Conservation (phyloP, 2,113 vertebrate genomes). For the Lepus timidus region DNA sequence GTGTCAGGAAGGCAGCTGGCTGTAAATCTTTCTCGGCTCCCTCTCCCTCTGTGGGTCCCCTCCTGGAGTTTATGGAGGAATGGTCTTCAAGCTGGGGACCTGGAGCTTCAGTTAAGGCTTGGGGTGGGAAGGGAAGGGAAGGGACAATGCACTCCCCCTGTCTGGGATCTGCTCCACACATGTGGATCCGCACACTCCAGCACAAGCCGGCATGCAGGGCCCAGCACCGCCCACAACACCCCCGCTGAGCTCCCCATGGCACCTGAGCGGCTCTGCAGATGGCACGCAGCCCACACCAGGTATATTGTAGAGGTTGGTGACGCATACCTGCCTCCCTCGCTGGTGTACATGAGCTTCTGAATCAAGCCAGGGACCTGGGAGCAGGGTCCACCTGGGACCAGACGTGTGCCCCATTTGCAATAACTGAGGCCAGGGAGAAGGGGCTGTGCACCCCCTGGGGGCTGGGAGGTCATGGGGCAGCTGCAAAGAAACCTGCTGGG, state of each 20-base stretch:
- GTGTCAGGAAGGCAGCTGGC: conserved; percentile 70
- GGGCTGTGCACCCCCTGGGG: neutral
- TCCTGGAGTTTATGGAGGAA: conserved; percentile 73
- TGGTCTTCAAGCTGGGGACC: conserved; percentile 71
- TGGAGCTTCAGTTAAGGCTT: conserved; percentile 75
- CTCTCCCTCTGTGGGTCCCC: conserved; percentile 46
- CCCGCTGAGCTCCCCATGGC: neutral
- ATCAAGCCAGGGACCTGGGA: neutral
- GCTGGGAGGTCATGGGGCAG: neutral
- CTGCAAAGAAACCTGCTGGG: neutral
- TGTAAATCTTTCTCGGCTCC: conserved; percentile 74
- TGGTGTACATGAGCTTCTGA: neutral
- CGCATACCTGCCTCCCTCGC: neutral
- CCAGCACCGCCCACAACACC: neutral
- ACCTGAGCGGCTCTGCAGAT: neutral
- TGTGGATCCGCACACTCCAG: rapidly evolving
- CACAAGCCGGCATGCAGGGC: neutral
- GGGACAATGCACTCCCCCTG: conserved; percentile 60
- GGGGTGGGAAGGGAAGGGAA: conserved; percentile 60
- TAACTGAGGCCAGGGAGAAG: neutral
- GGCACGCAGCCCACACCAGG: rapidly evolving
- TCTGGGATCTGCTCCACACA: neutral
- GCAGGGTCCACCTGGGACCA: neutral
- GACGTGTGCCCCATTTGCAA: neutral
- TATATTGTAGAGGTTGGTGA: neutral